phyloP scores from a whole-genome alignment of 1,140 invertebrate species.

The Nasonia vitripennis region DNA sequence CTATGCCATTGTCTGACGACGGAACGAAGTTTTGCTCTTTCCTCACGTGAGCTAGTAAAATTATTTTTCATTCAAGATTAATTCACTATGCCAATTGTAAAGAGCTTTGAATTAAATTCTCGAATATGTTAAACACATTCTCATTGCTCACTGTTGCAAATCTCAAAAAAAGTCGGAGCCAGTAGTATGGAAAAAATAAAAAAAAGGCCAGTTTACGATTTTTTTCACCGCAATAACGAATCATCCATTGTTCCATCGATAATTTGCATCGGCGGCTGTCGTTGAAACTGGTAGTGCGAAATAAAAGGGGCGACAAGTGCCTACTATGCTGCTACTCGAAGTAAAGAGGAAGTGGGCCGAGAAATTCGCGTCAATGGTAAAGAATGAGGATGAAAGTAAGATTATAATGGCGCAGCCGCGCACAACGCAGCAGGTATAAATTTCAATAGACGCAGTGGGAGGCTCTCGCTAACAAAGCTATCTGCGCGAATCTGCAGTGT shows the following conservation, averaged over 20 bases:
- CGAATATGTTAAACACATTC: neutral
- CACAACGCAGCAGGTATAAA: neutral
- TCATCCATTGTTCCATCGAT: neutral
- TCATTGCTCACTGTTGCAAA: no score
- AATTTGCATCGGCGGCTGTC: neutral
- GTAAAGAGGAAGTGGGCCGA: neutral
- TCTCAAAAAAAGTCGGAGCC: no score
- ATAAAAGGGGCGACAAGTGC: neutral
- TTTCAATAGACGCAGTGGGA: neutral
- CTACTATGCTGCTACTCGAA: neutral
- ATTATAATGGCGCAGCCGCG: neutral
- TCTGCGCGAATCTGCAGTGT: neutral
- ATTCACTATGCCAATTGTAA: neutral
- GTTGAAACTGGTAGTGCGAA: neutral
- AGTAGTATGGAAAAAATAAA: no score
- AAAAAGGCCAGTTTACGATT: neutral
- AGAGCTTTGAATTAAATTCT: neutral
- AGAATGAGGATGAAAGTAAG: constrained; percentile 39
- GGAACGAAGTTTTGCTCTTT: neutral
- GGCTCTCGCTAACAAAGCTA: neutral
- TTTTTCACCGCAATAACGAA: no score
- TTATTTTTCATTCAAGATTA: neutral
- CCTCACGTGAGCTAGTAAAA: no score
- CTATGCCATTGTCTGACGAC: neutral
- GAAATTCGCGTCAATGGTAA: neutral